Evolutionary conservation across 2,113 vertebrate genomes (phyloP).

Genomic region (Bujurquina vittata): DNA sequence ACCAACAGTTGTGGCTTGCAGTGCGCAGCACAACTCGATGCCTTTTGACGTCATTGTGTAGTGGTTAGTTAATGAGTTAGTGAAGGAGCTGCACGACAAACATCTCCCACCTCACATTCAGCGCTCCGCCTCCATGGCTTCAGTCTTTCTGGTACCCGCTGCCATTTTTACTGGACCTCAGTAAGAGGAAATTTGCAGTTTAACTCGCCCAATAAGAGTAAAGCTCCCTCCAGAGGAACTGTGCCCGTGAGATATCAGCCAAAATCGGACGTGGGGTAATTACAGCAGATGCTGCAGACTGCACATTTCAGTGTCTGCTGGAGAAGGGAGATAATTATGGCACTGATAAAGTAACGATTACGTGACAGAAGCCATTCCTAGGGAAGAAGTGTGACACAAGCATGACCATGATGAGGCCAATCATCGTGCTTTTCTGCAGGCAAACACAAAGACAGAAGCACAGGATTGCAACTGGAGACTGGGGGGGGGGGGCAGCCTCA

Average conservation of each 20-base stretch:
- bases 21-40: too few relatives aligned
- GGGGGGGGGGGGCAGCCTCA: too few relatives aligned
- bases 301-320: not conserved
- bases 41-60: not conserved
- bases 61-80: not conserved
- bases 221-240: conserved; percentile 9
- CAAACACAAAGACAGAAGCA: conserved; percentile 34
- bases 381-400: conserved; percentile 16
- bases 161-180: not conserved
- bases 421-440: conserved; percentile 1
- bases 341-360: not conserved
- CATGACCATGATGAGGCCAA: not conserved
- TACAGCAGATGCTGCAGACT: not conserved
- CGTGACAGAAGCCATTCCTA: conserved; percentile 9
- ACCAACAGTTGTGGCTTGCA: not conserved
- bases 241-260: not conserved
- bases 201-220: conserved; percentile 5
- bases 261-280: conserved; percentile 18
- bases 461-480: not conserved
- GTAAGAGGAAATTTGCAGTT: not conserved
- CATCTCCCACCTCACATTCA: not conserved
- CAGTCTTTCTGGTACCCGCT: not conserved
- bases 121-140: not conserved
- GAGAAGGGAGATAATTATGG: not conserved
- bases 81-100: not conserved